phyloP scores from a whole-genome alignment of 2,113 vertebrate genomes.

The Oplegnathus fasciatus region DNA sequence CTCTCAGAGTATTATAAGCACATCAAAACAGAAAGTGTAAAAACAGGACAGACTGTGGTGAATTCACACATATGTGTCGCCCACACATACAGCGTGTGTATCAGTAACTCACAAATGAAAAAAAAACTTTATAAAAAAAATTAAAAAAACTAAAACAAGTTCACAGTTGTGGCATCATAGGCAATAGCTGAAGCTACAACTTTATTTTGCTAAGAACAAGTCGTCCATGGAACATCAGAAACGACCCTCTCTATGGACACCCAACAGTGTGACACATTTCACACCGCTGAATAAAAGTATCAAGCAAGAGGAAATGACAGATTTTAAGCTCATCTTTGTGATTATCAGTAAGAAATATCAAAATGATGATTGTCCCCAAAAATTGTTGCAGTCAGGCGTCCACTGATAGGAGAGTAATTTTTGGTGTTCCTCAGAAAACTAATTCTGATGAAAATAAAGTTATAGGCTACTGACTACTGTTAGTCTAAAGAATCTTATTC shows the following conservation, averaged over 20 bases:
- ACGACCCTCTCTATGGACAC: not conserved
- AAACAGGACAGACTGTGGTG: slow-evolving; percentile 26
- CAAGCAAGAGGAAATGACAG: not conserved
- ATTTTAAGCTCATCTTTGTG: slow-evolving; percentile 24
- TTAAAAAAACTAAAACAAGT: not conserved
- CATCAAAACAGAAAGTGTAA: slow-evolving; percentile 45
- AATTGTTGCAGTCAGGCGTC: not conserved
- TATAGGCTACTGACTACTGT: not conserved
- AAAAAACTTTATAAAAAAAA: not conserved
- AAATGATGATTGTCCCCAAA: slow-evolving; percentile 67
- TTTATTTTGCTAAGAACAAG: slow-evolving; percentile 5
- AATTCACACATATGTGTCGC: slow-evolving; percentile 16
- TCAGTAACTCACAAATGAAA: slow-evolving; percentile 35
- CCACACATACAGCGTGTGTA: not conserved
- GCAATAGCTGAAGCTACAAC: not conserved
- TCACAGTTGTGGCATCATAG: slow-evolving; percentile 19
- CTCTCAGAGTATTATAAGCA: slow-evolving; percentile 54
- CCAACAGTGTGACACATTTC: not conserved
- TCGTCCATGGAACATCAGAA: slow-evolving; percentile 15
- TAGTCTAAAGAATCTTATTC: not conserved
- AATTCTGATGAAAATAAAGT: slow-evolving; percentile 31
- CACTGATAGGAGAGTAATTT: not conserved
- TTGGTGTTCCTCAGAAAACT: slow-evolving; percentile 20
- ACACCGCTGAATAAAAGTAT: not conserved
- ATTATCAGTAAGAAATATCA: slow-evolving; percentile 48